These are phyloP conservation scores for Acrobasis repandana DNA, from an alignment of 2,888 invertebrate species.

Conservation along the genomic window DNA sequence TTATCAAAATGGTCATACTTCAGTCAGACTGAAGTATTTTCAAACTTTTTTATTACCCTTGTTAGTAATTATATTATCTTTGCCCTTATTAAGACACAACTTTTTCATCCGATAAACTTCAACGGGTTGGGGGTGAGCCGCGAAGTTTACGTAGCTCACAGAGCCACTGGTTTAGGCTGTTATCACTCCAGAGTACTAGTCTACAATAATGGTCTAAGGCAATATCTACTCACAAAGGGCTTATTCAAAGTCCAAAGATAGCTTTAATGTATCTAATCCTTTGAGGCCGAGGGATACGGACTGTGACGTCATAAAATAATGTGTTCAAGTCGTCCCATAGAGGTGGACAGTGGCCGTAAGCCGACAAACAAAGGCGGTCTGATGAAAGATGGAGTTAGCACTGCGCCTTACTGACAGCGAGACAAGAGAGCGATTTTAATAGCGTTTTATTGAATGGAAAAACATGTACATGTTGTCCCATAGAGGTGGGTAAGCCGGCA, in stretches of 20 bases:
- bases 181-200: background rate
- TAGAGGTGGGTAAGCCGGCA: conserved; percentile 2
- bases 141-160: too few species aligned
- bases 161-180: too few species aligned
- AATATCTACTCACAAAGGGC: background rate
- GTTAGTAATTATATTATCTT: too few species aligned
- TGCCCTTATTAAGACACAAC: too few species aligned
- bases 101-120: too few species aligned
- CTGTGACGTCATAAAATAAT: conserved; percentile 11
- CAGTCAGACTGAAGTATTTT: too few species aligned
- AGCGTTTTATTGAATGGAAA: background rate
- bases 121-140: too few species aligned
- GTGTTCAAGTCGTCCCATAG: background rate
- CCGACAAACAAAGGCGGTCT: conserved; percentile 8
- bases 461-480: background rate
- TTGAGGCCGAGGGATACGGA: background rate
- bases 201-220: too few species aligned
- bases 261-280: conserved; percentile 4
- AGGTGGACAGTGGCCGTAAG: background rate
- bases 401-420: background rate
- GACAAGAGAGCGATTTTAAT: background rate
- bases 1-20: too few species aligned
- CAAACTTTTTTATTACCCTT: too few species aligned
- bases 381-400: conserved; percentile 16
- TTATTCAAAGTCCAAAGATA: background rate